Evolutionary conservation across 2,888 invertebrate species (phyloP), one percentile per base, ranked within the genome.

Genomic region (Synanthedon andrenaeformis): DNA sequence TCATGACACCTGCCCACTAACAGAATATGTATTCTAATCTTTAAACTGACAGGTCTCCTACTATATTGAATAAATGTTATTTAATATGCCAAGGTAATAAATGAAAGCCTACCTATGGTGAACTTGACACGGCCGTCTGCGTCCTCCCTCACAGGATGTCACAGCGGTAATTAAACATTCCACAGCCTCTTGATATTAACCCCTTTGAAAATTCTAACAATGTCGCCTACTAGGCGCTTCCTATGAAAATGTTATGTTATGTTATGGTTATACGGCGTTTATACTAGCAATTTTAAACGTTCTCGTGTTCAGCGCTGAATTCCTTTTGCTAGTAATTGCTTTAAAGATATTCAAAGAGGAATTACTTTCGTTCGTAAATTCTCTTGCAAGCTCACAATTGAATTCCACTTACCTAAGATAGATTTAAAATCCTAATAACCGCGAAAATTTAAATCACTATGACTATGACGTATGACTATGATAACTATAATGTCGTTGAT

Each of bases 91-190:
- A 35, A 35, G 35, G 35, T 35, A 35, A 35, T 35, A 35, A 35
- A 59, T 45, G 45, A 45, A 45, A 45, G 45, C 45, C 45, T 14
- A 45, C 45, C 45, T 45, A 13, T 13, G 13, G 45, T 6, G 14
- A 14, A 14, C 12, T 61, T 61, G 58, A 66, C 65, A 17, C 19
- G 12, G 49, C 49, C 49, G 23, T 19, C 49, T 66, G 67, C 66
- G 67, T 66, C 62, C 62, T 41, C 49, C 56, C 63, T 61, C 67
- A 60, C 60, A 66, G 73, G 69, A 74, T 75, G 76, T 77, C 76
- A 74, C 69, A 72, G 70, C 74, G 72, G 76, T 83, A 79, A 84
- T 82, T 79, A 82, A 77, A 82, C 80, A 82, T 82, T 82, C 81
- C 80, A 61, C 45, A 56, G 49, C 60, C 57, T 52, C 71, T 69